Evolutionary conservation across 2,888 invertebrate genomes (phyloP).

Genomic region (Leptogaster cylindrica): DNA sequence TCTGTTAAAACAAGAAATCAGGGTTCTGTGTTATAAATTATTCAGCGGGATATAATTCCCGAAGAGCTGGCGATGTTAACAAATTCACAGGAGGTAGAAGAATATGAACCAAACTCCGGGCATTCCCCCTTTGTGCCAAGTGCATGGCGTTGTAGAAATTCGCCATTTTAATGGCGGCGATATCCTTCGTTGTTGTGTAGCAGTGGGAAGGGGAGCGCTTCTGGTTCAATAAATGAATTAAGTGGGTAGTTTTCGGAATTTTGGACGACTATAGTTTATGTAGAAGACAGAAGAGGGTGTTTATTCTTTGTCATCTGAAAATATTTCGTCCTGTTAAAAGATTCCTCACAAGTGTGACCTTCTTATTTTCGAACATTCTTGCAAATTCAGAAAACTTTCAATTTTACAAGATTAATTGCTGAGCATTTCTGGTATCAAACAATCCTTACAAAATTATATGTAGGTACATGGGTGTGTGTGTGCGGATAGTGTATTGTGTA

Average conservation of each 20-base stretch:
- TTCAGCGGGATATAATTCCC: conserved; percentile 20
- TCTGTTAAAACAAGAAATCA: conserved; percentile 23
- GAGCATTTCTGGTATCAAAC: too few relatives aligned
- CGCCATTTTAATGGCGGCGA: neutral
- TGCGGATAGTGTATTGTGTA: too few relatives aligned
- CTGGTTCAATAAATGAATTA: conserved; percentile 20
- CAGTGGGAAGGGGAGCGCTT: too few relatives aligned
- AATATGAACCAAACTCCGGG: neutral
- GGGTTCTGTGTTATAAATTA: conserved; percentile 13
- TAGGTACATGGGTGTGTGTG: too few relatives aligned
- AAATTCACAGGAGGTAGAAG: neutral
- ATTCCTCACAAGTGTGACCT: too few relatives aligned
- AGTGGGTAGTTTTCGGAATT: conserved; percentile 8
- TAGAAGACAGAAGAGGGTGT: too few relatives aligned
- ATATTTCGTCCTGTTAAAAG: too few relatives aligned
- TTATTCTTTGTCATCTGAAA: too few relatives aligned
- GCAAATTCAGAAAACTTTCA: neutral
- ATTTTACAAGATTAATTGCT: neutral
- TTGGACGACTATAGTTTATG: too few relatives aligned
- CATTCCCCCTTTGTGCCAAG: neutral
- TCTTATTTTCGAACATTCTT: neutral
- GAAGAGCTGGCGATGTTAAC: conserved; percentile 14
- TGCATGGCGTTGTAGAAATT: neutral
- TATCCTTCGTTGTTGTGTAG: neutral
- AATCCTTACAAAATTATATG: too few relatives aligned